Conservation (phyloP, 2,113 vertebrate species). For the Clupea harengus region DNA sequence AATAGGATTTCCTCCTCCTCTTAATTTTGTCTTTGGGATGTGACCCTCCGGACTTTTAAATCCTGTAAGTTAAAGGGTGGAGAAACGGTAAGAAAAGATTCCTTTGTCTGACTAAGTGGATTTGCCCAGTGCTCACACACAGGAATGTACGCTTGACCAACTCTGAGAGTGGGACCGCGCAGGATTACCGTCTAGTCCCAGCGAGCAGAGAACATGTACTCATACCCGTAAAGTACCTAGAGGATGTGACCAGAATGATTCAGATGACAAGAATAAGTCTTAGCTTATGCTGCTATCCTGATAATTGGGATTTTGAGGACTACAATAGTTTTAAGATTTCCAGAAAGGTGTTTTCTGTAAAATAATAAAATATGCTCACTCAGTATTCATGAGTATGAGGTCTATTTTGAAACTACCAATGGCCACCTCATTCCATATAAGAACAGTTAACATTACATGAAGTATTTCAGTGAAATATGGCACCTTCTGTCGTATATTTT, state of each 20-base stretch:
- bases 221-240: too few relatives aligned
- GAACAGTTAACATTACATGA: neutral
- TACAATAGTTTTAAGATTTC: neutral
- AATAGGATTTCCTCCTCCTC: neutral
- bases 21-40: conserved; percentile 12
- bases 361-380: neutral
- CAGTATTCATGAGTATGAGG: neutral
- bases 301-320: neutral
- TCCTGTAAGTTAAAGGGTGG: conserved; percentile 25
- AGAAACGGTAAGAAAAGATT: conserved; percentile 24
- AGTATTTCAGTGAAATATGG: neutral
- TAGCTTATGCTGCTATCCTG: neutral
- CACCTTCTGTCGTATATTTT: neutral
- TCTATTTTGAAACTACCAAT: neutral
- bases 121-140: conserved; percentile 22
- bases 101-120: conserved; percentile 35
- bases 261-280: neutral
- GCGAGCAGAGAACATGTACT: neutral
- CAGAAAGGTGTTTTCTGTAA: too few relatives aligned
- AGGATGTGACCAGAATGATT: too few relatives aligned
- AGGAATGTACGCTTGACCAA: conserved; percentile 17
- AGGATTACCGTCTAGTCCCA: conserved; percentile 26
- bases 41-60: neutral
- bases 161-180: conserved; percentile 30
- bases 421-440: neutral